phyloP scores from a whole-genome alignment of 2,888 invertebrate species.

The Erebia epiphron region DNA sequence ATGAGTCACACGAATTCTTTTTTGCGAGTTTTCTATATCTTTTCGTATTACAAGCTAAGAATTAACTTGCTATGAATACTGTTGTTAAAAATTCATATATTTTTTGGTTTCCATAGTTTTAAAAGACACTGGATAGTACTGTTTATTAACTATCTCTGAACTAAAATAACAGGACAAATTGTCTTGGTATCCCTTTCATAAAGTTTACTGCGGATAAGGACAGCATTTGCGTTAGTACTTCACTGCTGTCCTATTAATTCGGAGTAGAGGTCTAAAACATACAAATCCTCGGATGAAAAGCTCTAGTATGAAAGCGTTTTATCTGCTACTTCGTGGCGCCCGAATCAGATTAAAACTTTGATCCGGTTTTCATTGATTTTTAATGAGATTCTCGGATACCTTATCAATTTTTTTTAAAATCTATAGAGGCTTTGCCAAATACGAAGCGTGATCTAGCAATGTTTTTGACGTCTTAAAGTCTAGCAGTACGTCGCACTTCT shows the following conservation, averaged over 20 bases:
- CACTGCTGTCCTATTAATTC: background rate
- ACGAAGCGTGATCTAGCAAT: background rate
- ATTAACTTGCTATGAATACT: no score
- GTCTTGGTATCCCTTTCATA: no score
- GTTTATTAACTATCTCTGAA: no score
- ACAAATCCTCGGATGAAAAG: background rate
- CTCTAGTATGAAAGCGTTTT: background rate
- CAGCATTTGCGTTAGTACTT: background rate
- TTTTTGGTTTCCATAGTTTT: no score
- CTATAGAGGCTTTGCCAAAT: background rate
- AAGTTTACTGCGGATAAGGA: no score
- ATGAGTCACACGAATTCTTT: background rate
- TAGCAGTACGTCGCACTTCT: background rate
- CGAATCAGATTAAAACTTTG: background rate
- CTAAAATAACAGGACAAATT: no score
- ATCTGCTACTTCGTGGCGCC: background rate
- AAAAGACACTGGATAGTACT: no score
- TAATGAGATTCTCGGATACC: background rate
- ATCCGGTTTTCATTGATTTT: conserved; percentile 2
- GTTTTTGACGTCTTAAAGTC: background rate
- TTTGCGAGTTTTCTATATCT: no score
- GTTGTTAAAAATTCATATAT: no score
- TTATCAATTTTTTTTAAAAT: background rate
- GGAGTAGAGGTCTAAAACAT: background rate
- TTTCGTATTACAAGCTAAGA: no score